Conservation (phyloP, 2,113 vertebrate species). For the Scatophagus argus region DNA sequence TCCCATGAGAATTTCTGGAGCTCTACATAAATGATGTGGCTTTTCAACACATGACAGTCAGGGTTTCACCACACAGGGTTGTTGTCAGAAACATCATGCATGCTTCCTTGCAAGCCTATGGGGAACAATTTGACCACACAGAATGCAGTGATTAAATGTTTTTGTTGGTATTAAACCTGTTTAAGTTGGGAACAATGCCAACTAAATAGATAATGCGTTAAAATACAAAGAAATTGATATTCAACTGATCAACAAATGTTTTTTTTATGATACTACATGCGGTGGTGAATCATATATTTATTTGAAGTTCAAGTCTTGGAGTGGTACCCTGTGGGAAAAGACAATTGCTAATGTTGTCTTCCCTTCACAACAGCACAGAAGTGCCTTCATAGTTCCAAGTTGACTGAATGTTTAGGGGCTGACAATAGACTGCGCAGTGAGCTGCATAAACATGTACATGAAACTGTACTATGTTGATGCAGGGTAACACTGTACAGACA, state of each 20-base stretch:
- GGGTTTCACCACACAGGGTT: constrained; percentile 45
- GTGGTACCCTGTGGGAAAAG: neutral
- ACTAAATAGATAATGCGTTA: neutral
- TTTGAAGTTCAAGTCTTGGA: neutral
- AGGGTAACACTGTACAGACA: neutral
- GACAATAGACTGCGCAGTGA: neutral
- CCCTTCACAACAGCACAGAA: neutral
- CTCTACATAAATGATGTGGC: constrained; percentile 40
- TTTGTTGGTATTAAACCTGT: neutral
- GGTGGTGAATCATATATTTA: neutral
- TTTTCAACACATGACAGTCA: constrained; percentile 48
- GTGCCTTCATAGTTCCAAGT: neutral
- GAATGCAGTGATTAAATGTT: neutral
- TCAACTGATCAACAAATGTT: neutral
- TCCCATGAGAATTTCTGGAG: constrained; percentile 43
- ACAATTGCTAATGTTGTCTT: neutral
- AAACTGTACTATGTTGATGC: neutral
- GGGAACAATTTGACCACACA: neutral
- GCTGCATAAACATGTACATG: neutral
- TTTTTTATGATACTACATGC: neutral
- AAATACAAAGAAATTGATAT: neutral
- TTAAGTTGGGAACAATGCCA: too few species aligned
- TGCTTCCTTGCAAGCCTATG: neutral
- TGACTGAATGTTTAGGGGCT: neutral
- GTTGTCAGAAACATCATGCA: neutral